phyloP scores from a whole-genome alignment of 2,113 vertebrate genomes.

The Numenius arquata region DNA sequence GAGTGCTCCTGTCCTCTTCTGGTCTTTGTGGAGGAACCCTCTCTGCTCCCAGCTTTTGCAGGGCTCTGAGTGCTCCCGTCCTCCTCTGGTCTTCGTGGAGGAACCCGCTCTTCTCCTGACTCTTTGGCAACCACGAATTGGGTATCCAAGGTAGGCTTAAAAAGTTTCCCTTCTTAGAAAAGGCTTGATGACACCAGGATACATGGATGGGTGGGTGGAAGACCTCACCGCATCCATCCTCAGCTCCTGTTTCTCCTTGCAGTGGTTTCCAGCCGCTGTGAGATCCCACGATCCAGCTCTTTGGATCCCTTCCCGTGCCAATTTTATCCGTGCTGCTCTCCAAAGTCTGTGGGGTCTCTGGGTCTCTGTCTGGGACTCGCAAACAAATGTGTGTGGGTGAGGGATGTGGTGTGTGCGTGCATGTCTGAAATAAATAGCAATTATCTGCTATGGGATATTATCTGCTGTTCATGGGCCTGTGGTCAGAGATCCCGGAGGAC shows the following conservation, averaged over 20 bases:
- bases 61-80: too few species aligned
- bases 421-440: neutral
- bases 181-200: neutral
- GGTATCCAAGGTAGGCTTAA: neutral
- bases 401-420: fast-evolving
- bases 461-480: neutral
- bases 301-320: neutral
- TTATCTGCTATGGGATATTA: neutral
- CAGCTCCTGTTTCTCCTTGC: neutral
- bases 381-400: too few species aligned
- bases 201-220: neutral
- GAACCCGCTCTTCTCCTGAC: neutral
- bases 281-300: neutral
- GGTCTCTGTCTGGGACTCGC: neutral
- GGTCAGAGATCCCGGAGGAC: neutral
- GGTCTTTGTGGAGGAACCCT: fast-evolving
- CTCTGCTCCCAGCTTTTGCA: neutral
- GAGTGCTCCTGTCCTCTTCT: neutral
- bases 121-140: too few species aligned
- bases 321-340: neutral
- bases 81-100: neutral
- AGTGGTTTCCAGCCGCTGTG: neutral
- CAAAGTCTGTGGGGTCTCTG: too few species aligned
- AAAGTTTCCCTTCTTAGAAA: neutral
- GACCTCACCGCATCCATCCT: neutral